Percentiles rank a stretch among this genome's conserved stretches.
These are phyloP conservation scores for Hemicrepidius hirtus DNA, from an alignment of 2,888 invertebrate genomes.

Conservation along the genomic window DNA sequence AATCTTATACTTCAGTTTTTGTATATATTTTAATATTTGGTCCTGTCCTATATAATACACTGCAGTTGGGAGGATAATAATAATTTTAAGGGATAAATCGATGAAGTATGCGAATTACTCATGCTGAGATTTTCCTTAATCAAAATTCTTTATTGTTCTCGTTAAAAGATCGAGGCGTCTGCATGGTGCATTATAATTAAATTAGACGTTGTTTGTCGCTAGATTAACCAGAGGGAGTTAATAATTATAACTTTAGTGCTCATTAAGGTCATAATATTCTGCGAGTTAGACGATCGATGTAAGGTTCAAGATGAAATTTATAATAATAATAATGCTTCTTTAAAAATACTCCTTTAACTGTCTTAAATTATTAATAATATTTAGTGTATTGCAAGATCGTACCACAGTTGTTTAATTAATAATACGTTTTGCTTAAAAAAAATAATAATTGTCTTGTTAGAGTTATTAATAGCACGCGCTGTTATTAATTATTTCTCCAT, in stretches of 20 bases:
- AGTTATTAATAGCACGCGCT: background rate
- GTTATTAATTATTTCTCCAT: constrained; percentile 4
- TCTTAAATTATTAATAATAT: background rate
- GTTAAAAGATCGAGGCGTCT: background rate
- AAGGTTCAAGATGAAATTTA: no score
- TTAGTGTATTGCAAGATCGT: background rate
- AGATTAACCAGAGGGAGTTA: constrained; percentile 16
- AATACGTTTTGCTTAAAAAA: background rate
- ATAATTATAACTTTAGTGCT: constrained; percentile 33
- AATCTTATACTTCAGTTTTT: no score
- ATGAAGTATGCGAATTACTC: background rate
- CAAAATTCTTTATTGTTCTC: constrained; percentile 5
- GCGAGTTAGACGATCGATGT: constrained; percentile 9
- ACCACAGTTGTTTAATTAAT: constrained; percentile 1
- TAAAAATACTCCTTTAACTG: background rate
- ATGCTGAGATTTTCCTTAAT: constrained; percentile 2
- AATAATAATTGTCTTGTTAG: background rate
- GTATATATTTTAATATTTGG: no score
- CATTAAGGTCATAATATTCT: constrained; percentile 37
- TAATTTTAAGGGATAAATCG: background rate
- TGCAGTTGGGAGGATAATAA: no score
- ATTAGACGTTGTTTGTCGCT: constrained; percentile 19
- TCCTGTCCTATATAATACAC: no score
- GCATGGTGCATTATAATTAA: constrained; percentile 15
- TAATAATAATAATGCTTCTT: no score